Evolutionary conservation across 2,797 vertebrate genomes (phyloP).

Genomic region (Numenius phaeopus): DNA sequence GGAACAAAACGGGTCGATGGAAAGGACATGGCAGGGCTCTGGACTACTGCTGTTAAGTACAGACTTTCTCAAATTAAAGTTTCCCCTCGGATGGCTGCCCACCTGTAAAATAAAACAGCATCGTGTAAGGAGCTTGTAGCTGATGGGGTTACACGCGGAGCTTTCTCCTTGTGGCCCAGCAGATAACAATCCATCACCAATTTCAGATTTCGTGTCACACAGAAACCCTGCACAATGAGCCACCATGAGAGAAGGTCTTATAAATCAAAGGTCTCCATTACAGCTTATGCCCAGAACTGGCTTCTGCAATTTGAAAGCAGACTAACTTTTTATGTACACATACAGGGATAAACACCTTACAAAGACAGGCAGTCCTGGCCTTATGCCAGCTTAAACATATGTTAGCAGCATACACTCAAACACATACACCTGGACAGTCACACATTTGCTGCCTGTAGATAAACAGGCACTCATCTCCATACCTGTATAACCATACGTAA

Average conservation of each 20-base stretch:
- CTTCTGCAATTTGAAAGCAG: background rate
- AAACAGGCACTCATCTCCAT: background rate
- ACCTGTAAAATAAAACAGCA: background rate
- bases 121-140: background rate
- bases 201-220: background rate
- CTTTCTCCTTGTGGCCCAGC: background rate
- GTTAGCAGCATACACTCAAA: background rate
- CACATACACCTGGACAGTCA: background rate
- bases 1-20: background rate
- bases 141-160: background rate
- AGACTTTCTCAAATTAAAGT: background rate
- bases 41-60: background rate
- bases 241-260: background rate
- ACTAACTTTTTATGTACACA: rapidly evolving
- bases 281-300: background rate
- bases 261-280: background rate
- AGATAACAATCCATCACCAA: conserved; percentile 27
- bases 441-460: background rate
- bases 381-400: background rate
- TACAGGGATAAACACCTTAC: background rate
- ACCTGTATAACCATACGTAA: background rate
- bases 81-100: background rate
- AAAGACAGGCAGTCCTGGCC: background rate
- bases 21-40: background rate
- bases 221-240: background rate